Base-by-base conservation (phyloP, 2,113 vertebrate genomes). In the Opisthocomus hoazin region DNA sequence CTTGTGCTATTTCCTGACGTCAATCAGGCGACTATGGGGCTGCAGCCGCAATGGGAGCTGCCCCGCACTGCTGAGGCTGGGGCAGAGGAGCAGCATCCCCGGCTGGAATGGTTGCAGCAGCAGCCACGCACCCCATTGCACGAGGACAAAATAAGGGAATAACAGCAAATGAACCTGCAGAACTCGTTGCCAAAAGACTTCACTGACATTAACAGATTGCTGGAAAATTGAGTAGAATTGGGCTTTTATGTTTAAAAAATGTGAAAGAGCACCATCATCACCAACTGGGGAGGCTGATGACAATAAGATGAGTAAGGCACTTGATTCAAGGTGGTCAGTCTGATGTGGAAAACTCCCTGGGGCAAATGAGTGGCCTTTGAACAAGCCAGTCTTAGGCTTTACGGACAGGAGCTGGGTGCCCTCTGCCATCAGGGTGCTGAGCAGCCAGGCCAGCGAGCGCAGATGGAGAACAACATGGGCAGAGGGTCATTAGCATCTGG, bases 221-320 rank as follows among this genome's bases (percentile, higher is more conserved):
- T 14, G 7, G 29, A 19, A 85, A 93, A 65, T 15, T 5, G 4
- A 53, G 37, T 36, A 21, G 68, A 94, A 41, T 2, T 2, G 11
- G 21, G 36, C 0, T 11, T 66, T 68, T 63, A 11, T 9, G 11
- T 74, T 57, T 11, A 24, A 58, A 83, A 65, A 54, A 8, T 15
- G 10, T 60, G n/a, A 30, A 71, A 73, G 1, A 15, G 11, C 5
- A 26, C 12, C 8, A 10, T 58, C 50, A 29, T 3, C 34, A 9
- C 30, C 0, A 0, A 0, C 1, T 29, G 27, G 48, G 15, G 51
- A 53, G 45, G 66, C 11, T 45, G 34, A 27, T 30, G 34, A 51
- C 26, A 34, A 8, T 14, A 12, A 23, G 43, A 45, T 23, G 34
- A 51, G 12, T 50, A 70, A 51, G 22, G 45, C 0, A 1, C 21